Percentiles rank a stretch among this genome's conserved stretches.
Conservation (phyloP, 2,888 invertebrate genomes). For the Pseudococcus viburni region DNA sequence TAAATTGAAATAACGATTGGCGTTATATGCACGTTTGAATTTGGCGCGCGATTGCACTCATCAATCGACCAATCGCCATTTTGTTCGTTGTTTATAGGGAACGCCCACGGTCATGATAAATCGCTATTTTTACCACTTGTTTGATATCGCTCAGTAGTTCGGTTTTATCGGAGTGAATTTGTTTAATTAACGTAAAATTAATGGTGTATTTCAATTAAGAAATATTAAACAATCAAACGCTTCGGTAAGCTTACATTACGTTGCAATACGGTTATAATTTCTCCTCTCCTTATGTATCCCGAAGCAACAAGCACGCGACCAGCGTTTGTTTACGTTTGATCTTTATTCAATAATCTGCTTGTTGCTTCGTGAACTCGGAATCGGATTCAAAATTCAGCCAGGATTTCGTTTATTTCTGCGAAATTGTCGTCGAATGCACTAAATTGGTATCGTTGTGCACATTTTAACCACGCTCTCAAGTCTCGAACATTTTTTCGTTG, state of each 20-base stretch:
- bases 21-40: constrained; percentile 9
- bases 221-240: not conserved
- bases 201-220: not conserved
- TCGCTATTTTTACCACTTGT: constrained; percentile 62
- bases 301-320: constrained; percentile 47
- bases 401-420: not conserved
- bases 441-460: not conserved
- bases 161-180: constrained; percentile 18
- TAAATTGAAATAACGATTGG: constrained; percentile 22
- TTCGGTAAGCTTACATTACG: not conserved
- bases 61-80: constrained; percentile 64
- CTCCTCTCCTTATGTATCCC: not conserved
- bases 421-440: not conserved
- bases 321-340: constrained; percentile 34
- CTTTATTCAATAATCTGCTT: constrained; percentile 25
- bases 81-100: constrained; percentile 60
- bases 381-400: not conserved
- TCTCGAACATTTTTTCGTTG: not conserved
- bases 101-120: constrained; percentile 59
- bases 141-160: constrained; percentile 31
- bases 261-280: not conserved
- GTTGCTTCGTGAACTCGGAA: constrained; percentile 12
- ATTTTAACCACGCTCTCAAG: not conserved
- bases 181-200: not conserved
- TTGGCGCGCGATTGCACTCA: constrained; percentile 36